Conservation (phyloP, 2,888 invertebrate species). For the Platypus cylindrus region DNA sequence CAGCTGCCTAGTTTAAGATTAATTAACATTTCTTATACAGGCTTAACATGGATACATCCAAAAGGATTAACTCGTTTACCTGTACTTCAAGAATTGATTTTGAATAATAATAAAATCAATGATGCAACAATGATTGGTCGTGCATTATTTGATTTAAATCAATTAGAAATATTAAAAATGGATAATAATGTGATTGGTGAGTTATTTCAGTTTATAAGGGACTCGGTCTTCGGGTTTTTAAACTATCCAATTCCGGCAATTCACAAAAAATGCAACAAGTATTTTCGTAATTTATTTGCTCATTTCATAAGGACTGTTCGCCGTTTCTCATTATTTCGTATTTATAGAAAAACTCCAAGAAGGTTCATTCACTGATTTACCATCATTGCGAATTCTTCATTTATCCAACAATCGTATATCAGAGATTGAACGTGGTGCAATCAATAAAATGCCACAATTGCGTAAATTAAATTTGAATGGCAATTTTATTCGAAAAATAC, state of each 20-base stretch:
- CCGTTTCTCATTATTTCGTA: too few relatives aligned
- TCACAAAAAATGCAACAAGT: too few relatives aligned
- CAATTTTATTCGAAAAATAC: slow-evolving; percentile 62
- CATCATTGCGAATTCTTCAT: slow-evolving; percentile 52
- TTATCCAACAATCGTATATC: slow-evolving; percentile 61
- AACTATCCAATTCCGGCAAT: too few relatives aligned
- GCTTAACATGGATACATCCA: slow-evolving; percentile 65
- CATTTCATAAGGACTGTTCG: not conserved
- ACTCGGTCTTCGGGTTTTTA: too few relatives aligned
- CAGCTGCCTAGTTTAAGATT: slow-evolving; percentile 46
- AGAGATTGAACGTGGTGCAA: slow-evolving; percentile 67
- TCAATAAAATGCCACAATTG: slow-evolving; percentile 63
- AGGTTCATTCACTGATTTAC: slow-evolving; percentile 67
- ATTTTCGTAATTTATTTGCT: too few relatives aligned
- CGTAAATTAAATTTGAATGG: slow-evolving; percentile 63
- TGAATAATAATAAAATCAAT: slow-evolving; percentile 58
- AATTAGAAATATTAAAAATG: slow-evolving; percentile 52
- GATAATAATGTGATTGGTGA: slow-evolving; percentile 31
- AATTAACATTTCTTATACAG: slow-evolving; percentile 65
- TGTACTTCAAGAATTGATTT: slow-evolving; percentile 53
- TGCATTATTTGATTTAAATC: slow-evolving; percentile 61
- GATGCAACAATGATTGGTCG: slow-evolving; percentile 76
- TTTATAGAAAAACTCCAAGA: slow-evolving; percentile 55
- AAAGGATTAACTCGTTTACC: slow-evolving; percentile 61
- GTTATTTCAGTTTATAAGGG: too few relatives aligned